Conservation (phyloP, 2,797 vertebrate species). For the Acipenser oxyrinchus region DNA sequence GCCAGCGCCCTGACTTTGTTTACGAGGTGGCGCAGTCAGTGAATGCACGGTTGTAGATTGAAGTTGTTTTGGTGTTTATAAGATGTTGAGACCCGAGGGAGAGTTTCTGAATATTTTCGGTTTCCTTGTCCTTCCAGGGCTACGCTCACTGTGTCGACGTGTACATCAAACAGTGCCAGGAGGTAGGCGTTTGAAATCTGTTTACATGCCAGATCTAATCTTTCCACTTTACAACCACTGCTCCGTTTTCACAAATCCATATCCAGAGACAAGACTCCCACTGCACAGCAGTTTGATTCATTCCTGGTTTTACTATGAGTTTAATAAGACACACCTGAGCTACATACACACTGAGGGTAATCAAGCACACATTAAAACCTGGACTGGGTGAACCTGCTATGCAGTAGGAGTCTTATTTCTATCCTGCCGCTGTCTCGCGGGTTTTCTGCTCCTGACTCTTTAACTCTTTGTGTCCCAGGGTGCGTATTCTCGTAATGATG, state of each 20-base stretch:
- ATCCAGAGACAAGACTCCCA: too few species aligned
- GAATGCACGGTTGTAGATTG: too few species aligned
- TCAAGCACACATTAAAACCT: too few species aligned
- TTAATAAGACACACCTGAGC: too few species aligned
- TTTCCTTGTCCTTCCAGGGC: slow-evolving; percentile 61
- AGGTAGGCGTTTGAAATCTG: slow-evolving; percentile 59
- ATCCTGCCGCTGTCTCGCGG: not conserved
- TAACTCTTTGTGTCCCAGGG: slow-evolving; percentile 53
- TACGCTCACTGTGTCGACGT: slow-evolving; percentile 98
- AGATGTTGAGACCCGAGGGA: too few species aligned
- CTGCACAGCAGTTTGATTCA: too few species aligned
- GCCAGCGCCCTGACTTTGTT: too few species aligned
- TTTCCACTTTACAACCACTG: too few species aligned
- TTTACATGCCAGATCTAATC: not conserved
- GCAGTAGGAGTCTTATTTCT: not conserved
- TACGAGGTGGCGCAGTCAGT: too few species aligned
- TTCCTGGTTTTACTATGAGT: too few species aligned
- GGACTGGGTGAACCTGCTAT: not conserved
- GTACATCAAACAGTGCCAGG: slow-evolving; percentile 98
- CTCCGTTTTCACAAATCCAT: too few species aligned
- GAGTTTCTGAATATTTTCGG: not conserved
- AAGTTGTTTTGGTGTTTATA: not conserved
- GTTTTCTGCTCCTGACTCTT: not conserved
- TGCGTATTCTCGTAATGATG: slow-evolving; percentile 79
- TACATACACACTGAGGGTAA: too few species aligned